Conservation (phyloP, 2,797 vertebrate species). For the Agapornis canus region DNA sequence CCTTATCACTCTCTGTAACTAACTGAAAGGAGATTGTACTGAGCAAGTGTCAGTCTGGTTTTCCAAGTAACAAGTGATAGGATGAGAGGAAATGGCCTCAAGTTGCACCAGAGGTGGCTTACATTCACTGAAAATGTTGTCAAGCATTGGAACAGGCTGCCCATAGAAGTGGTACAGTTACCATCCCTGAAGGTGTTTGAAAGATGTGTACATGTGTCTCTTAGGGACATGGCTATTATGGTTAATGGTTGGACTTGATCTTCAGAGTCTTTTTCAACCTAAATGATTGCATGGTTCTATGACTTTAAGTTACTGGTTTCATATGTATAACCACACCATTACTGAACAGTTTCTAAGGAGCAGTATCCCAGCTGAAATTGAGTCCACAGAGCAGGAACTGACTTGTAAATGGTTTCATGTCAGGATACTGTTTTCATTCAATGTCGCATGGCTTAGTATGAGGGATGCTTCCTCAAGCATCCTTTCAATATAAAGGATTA, state of each 20-base stretch:
- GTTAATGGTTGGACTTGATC: not conserved
- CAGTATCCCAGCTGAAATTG: not conserved
- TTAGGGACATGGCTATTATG: fast-evolving
- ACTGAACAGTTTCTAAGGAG: not conserved
- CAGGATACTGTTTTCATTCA: not conserved
- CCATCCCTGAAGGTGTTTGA: not conserved
- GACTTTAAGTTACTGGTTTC: not conserved
- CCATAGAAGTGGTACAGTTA: not conserved
- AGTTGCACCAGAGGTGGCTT: not conserved
- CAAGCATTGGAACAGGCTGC: not conserved
- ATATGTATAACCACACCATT: not conserved
- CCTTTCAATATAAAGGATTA: not conserved
- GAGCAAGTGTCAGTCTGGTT: not conserved
- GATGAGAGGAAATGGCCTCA: not conserved
- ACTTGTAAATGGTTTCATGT: not conserved
- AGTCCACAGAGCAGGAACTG: not conserved
- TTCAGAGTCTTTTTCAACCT: not conserved
- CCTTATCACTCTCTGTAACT: fast-evolving
- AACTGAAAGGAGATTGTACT: fast-evolving
- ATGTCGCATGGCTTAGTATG: not conserved
- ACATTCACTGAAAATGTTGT: fast-evolving
- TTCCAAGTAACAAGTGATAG: not conserved
- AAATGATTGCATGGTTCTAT: fast-evolving
- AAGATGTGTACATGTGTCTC: not conserved
- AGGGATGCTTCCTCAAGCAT: not conserved